Conservation (phyloP, 2,888 invertebrate genomes). For the Sarcophaga subvicina region DNA sequence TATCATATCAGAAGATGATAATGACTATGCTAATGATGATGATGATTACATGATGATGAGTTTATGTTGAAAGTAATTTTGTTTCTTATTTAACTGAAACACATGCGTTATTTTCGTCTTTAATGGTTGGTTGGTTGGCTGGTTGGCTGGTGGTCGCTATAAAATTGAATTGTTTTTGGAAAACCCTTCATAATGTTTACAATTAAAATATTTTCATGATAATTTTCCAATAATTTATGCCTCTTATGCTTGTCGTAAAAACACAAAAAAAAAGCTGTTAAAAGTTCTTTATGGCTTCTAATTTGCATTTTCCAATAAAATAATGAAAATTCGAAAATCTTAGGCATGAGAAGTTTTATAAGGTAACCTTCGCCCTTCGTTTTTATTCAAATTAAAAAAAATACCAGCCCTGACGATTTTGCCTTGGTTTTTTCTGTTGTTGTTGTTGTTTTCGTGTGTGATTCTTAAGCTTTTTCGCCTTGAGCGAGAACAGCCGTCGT, state of each 20-base stretch:
- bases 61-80: neutral
- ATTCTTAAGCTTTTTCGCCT: neutral
- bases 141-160: constrained; percentile 20
- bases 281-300: neutral
- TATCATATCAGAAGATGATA: neutral
- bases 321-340: neutral
- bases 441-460: constrained; percentile 1
- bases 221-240: neutral
- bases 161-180: neutral
- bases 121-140: neutral
- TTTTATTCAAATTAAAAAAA: constrained; percentile 24
- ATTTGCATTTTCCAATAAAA: constrained; percentile 2
- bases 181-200: neutral
- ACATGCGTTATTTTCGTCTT: neutral
- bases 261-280: too few relatives aligned
- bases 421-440: constrained; percentile 13
- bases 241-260: neutral
- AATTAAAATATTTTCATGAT: neutral
- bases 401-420: constrained; percentile 32
- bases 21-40: constrained; percentile 8
- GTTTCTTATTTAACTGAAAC: too few relatives aligned
- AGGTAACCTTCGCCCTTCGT: constrained; percentile 65
- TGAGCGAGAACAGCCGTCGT: constrained; percentile 2
- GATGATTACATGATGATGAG: neutral
- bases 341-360: constrained; percentile 17